phyloP scores from a whole-genome alignment of 2,797 vertebrate species.

The Anguilla megastoma region DNA sequence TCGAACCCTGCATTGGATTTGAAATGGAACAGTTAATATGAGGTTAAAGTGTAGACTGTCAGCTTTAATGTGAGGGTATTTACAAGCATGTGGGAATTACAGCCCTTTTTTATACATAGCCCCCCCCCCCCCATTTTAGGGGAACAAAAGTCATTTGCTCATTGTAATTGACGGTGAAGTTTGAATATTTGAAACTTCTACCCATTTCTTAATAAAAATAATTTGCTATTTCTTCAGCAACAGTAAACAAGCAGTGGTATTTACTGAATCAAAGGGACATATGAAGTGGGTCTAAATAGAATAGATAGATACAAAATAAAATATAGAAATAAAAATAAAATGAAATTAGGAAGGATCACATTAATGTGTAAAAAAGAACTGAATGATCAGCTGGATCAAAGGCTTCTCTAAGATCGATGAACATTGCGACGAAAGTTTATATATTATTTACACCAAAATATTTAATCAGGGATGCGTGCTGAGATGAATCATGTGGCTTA shows the following conservation, averaged over 20 bases:
- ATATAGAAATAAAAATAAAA: conserved; percentile 19
- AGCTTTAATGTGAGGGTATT: too few species aligned
- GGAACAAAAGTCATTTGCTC: too few species aligned
- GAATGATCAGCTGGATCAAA: conserved; percentile 37
- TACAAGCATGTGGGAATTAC: too few species aligned
- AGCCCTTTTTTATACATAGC: too few species aligned
- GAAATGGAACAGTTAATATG: too few species aligned
- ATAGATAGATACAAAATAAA: neutral
- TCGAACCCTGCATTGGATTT: too few species aligned
- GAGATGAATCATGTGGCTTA: conserved; percentile 50
- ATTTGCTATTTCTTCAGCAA: neutral
- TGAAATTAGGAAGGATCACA: neutral
- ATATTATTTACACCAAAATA: conserved; percentile 38
- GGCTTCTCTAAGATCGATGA: conserved; percentile 34
- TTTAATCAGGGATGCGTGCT: conserved; percentile 45
- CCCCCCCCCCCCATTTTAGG: too few species aligned
- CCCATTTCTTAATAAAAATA: neutral
- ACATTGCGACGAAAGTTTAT: conserved; percentile 36
- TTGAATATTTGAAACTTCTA: neutral
- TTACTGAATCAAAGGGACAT: neutral
- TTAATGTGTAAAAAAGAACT: conserved; percentile 19
- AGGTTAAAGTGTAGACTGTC: too few species aligned
- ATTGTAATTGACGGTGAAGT: too few species aligned
- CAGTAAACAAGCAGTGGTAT: neutral
- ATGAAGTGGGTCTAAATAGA: neutral